Evolutionary conservation across 2,113 vertebrate genomes (phyloP), one percentile per base, ranked within the genome.

Genomic region (Tetrax tetrax): DNA sequence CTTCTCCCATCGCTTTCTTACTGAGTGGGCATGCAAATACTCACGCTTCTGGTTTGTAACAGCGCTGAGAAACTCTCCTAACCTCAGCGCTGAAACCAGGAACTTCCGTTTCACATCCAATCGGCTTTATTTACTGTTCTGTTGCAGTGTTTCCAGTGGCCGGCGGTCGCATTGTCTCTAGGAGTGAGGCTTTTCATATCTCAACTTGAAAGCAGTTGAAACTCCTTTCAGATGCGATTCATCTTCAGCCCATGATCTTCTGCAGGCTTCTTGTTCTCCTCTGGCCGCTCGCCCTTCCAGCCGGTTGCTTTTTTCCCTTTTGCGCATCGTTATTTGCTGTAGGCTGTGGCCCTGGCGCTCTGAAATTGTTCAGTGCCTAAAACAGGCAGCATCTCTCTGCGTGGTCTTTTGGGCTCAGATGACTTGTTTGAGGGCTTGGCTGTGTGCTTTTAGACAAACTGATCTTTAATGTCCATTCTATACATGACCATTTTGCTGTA

Each of bases 131-230:
- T 59, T 77, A 56, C 78, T 54, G 53, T 28, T 70, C 15, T 7
- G 7, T 16, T 31, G 68, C 79, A 29, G 51, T 3, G 47, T 54
- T 65, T 54, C 64, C 35, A 18, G 63, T 41, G 61, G 37, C 38
- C 31, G 24, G 38, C 2, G 1, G 51, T 53, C 9, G 1, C 10
- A 2, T 18, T 43, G 82, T 54, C 35, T 90, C 79, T 33, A 14
- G 72, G 59, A 72, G 64, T 8, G 47, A 90, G 60, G 83, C 56
- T 92, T 89, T 87, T 93, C 77, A 43, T 56, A 83, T 69, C 70
- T 90, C 75, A 56, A 56, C 86, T 93, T 95, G 90, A 96, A 96
- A 96, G 95, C 87, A n/a, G 79, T 89, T 74, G 43, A n/a, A n/a
- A n/a, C 57, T 81, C 41, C 77, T 94, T 95, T 91, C 66, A 71